A percentile compares a stretch with the other conserved stretches of the same genome.
Conservation (phyloP, 1,140 invertebrate genomes). For the Drosophila melanica region DNA sequence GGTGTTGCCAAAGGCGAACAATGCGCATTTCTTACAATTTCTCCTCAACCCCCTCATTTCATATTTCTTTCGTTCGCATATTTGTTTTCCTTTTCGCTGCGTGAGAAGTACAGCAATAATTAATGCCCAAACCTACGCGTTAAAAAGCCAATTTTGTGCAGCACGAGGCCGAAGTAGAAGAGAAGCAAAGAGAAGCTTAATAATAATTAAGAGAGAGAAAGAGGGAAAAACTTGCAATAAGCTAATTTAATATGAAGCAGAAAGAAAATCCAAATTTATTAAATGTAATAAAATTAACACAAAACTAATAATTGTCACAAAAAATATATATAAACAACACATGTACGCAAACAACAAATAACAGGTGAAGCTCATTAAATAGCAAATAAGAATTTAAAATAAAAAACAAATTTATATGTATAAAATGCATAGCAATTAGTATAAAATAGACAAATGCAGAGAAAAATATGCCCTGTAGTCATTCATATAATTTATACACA, state of each 20-base stretch:
- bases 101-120: conserved; percentile 38
- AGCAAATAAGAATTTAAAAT: not conserved
- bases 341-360: conserved; percentile 29
- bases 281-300: conserved; percentile 4
- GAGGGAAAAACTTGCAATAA: conserved; percentile 14
- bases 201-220: not conserved
- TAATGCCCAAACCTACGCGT: conserved; percentile 21
- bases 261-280: not conserved
- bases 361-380: conserved; percentile 45
- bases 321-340: conserved; percentile 4
- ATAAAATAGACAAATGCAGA: not conserved
- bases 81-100: conserved; percentile 7
- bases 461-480: not conserved
- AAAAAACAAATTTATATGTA: conserved; percentile 12
- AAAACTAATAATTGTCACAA: not conserved
- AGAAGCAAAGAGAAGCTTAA: conserved; percentile 1
- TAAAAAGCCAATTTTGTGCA: conserved; percentile 3
- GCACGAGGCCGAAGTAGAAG: not conserved
- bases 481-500: not conserved
- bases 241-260: not conserved
- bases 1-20: conserved; percentile 45
- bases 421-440: conserved; percentile 32
- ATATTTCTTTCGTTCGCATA: conserved; percentile 5
- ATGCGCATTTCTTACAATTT: conserved; percentile 2
- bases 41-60: not conserved